These are phyloP conservation scores for Sphaerodactylus townsendi DNA, from an alignment of 2,113 vertebrate genomes.

Conservation along the genomic window DNA sequence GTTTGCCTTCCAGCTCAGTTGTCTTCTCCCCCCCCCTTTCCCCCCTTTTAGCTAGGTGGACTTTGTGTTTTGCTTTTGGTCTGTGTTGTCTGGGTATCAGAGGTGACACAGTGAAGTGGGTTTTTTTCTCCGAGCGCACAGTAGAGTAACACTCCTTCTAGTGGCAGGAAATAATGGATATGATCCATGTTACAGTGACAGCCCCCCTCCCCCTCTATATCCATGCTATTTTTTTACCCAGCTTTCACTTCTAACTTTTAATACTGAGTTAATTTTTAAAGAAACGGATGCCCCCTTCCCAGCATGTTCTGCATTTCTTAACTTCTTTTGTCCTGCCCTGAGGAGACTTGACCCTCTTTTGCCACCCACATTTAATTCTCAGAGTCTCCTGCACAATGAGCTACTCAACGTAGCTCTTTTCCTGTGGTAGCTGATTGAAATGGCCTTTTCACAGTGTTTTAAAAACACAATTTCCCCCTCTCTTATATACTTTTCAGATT, in stretches of 20 bases:
- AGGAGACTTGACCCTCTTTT: not conserved
- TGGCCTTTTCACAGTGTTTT: not conserved
- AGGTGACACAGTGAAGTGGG: not conserved
- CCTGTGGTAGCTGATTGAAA: not conserved
- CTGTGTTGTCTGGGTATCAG: slow-evolving; percentile 48
- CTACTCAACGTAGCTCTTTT: not conserved
- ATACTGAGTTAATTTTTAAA: not conserved
- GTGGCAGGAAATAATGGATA: not conserved
- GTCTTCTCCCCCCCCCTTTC: too few relatives aligned
- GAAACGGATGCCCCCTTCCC: too few relatives aligned
- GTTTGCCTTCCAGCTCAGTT: too few relatives aligned
- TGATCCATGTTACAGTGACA: not conserved
- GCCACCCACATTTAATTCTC: not conserved
- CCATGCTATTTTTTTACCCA: not conserved
- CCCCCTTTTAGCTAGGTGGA: too few relatives aligned
- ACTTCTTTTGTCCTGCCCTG: not conserved
- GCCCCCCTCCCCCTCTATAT: too few relatives aligned
- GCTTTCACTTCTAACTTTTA: not conserved
- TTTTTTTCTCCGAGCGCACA: not conserved
- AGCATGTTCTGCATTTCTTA: too few relatives aligned
- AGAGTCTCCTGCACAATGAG: not conserved
- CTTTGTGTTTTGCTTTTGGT: not conserved
- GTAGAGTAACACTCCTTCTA: slow-evolving; percentile 46
- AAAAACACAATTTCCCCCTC: not conserved
- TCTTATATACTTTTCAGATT: not conserved